Evolutionary conservation across 2,113 vertebrate genomes (phyloP), one percentile per base, ranked within the genome.

Genomic region (Ardeotis arabs): DNA sequence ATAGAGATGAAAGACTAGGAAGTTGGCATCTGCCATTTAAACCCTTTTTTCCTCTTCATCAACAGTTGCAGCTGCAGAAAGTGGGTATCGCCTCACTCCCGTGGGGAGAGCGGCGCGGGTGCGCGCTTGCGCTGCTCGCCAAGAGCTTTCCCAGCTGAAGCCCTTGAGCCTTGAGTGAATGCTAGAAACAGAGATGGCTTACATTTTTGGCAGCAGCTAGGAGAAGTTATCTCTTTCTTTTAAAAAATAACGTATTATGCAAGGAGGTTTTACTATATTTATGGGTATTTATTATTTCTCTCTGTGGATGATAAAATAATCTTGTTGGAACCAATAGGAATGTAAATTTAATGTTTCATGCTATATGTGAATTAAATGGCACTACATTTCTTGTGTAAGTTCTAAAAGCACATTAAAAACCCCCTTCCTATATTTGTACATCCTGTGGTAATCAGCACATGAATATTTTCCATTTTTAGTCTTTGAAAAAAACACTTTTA

Each of bases 181-280:
- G 77, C 81, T 93, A 33, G 78, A 79, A 89, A 89, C 62, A 92
- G 72, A 73, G 58, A 89, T 83, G 53, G 69, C 90, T 92, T 89
- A 94, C 91, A 77, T 85, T 89, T 41, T 89, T 95, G 95, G 89
- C 94, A 96, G 77, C 84, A 74, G 93, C 28, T 27, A 44, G 63
- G 45, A 64, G 76, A 93, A 90, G 66, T 95, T 96, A 89, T 94
- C 91, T 95, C 87, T 63, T 82, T 22, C 49, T 80, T 93, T 73
- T 9, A 62, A 84, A 91, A 96, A n/a, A 68, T 18, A 86, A 18
- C 62, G 16, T 18, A 70, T 89, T 94, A 76, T 39, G 87, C 82
- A 94, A 95, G 74, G 45, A 87, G 91, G 63, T 93, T 95, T 87
- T 83, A 80, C 89, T 95, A 29, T 82, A 74, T 95, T 94, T 96